Conservation (phyloP, 2,113 vertebrate species). For the Colossoma macropomum region DNA sequence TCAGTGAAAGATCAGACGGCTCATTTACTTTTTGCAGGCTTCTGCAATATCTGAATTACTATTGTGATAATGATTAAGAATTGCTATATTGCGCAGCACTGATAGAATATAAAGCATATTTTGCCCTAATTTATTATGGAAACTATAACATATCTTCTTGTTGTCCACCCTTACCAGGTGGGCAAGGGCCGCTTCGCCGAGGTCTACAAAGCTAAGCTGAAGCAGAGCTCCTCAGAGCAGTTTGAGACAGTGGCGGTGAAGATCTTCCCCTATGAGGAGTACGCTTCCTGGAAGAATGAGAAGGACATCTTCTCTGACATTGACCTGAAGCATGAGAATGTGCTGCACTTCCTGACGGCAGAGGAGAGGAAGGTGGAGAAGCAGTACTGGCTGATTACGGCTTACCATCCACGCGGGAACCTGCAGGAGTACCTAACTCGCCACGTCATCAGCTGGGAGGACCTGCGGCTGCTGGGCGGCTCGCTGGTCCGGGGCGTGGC, state of each 20-base stretch:
- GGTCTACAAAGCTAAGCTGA: conserved; percentile 96
- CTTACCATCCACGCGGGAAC: conserved; percentile 92
- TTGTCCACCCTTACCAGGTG: conserved; percentile 75
- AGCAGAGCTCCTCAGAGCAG: conserved; percentile 90
- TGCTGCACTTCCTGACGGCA: conserved; percentile 95
- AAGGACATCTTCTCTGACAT: conserved; percentile 97
- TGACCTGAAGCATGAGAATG: conserved; percentile 93
- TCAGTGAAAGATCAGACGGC: too few species aligned
- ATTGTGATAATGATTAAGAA: too few species aligned
- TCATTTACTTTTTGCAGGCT: too few species aligned
- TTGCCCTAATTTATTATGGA: too few species aligned
- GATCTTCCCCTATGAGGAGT: conserved; percentile 94
- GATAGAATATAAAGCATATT: too few species aligned
- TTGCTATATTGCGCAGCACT: too few species aligned
- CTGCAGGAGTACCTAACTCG: conserved; percentile 92
- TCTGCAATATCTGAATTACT: too few species aligned
- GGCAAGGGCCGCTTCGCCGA: conserved; percentile 97
- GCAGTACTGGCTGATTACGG: conserved; percentile 97
- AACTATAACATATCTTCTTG: background rate
- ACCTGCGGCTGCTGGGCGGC: conserved; percentile 87
- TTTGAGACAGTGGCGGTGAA: conserved; percentile 97
- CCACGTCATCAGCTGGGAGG: conserved; percentile 92
- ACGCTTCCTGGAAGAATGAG: conserved; percentile 97
- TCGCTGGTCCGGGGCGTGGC: conserved; percentile 91
- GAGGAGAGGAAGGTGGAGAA: conserved; percentile 94